Evolutionary conservation across 1,140 invertebrate genomes (phyloP).

Genomic region (Druon quercuslanigerum): DNA sequence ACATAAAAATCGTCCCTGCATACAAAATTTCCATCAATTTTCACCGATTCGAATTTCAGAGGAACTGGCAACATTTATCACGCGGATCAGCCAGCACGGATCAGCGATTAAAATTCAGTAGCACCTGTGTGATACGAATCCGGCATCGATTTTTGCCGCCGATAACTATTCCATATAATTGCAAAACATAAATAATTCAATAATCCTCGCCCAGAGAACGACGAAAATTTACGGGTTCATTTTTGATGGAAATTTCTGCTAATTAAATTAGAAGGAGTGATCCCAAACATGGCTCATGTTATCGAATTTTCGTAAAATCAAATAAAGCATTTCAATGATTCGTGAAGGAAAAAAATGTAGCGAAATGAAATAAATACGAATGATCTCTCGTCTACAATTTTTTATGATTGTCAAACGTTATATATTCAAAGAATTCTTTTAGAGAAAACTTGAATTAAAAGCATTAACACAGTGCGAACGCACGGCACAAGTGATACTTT

Average conservation of each 20-base stretch:
- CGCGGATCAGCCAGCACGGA: conserved; percentile 14
- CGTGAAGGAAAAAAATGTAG: too few relatives aligned
- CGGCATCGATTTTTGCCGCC: conserved; percentile 2
- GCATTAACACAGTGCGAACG: too few relatives aligned
- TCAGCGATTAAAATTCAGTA: conserved; percentile 21
- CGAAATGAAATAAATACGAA: too few relatives aligned
- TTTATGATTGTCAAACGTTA: too few relatives aligned
- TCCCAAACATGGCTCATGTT: background rate
- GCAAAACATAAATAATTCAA: conserved; percentile 13
- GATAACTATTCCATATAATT: conserved; percentile 27
- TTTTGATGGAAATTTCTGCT: background rate
- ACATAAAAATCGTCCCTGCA: conserved; percentile 11
- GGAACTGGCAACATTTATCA: conserved; percentile 14
- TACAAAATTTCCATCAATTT: conserved; percentile 25
- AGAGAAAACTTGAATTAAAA: too few relatives aligned
- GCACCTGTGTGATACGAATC: conserved; percentile 16
- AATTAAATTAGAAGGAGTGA: background rate
- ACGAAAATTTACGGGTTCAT: background rate
- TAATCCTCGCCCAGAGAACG: background rate
- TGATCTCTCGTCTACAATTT: too few relatives aligned
- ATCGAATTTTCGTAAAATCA: too few relatives aligned
- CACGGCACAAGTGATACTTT: rapidly evolving
- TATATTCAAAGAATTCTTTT: too few relatives aligned
- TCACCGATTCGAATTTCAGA: conserved; percentile 3
- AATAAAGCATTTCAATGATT: too few relatives aligned